These are phyloP conservation scores for Brachynemurus nebulosus DNA, from an alignment of 2,888 invertebrate genomes.

Conservation along the genomic window DNA sequence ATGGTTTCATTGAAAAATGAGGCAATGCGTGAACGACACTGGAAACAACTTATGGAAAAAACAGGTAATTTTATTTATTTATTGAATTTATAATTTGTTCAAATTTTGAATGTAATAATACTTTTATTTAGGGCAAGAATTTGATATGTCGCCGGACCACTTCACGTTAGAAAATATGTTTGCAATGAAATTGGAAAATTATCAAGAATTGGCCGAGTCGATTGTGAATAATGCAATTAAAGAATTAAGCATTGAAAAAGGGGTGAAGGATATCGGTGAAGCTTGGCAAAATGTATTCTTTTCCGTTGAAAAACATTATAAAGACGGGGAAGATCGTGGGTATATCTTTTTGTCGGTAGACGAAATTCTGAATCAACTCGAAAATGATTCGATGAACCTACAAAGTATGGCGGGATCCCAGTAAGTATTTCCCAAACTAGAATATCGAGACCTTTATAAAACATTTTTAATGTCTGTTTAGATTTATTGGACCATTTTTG, in stretches of 20 bases:
- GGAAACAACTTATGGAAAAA: slow-evolving; percentile 76
- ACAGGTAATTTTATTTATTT: slow-evolving; percentile 39
- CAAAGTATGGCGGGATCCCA: slow-evolving; percentile 85
- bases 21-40: slow-evolving; percentile 79
- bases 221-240: slow-evolving; percentile 83
- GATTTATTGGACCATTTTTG: slow-evolving; percentile 82
- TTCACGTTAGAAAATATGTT: slow-evolving; percentile 89
- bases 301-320: slow-evolving; percentile 49
- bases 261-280: slow-evolving; percentile 69
- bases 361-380: slow-evolving; percentile 66
- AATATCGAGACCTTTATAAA: neutral
- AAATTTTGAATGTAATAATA: neutral
- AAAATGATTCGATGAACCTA: slow-evolving; percentile 80
- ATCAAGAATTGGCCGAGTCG: slow-evolving; percentile 70
- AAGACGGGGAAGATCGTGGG: slow-evolving; percentile 67
- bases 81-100: neutral
- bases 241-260: slow-evolving; percentile 81
- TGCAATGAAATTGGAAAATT: slow-evolving; percentile 77
- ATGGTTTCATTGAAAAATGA: slow-evolving; percentile 87
- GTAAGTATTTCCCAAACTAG: slow-evolving; percentile 28
- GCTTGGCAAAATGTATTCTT: slow-evolving; percentile 54
- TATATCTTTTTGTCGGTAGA: slow-evolving; percentile 68
- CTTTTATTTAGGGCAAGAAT: slow-evolving; percentile 40
- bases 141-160: slow-evolving; percentile 79
- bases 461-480: slow-evolving; percentile 23